Evolutionary conservation across 2,888 invertebrate species (phyloP), one percentile per base, ranked within the genome.

Genomic region (Ochropacha duplaris): DNA sequence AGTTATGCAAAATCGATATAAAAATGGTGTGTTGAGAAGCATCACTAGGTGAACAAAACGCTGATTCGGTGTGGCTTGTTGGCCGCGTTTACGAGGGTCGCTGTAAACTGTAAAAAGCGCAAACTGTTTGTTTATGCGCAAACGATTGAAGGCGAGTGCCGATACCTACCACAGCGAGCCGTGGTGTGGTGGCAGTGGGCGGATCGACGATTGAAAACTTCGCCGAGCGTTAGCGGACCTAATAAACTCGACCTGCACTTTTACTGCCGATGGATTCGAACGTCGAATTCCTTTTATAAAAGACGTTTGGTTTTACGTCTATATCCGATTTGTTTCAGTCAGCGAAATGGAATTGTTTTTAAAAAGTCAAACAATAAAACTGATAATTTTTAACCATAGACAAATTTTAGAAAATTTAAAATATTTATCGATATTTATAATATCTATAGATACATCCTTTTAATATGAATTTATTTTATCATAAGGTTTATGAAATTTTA

Each of bases 71-170:
- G 81, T 71, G 81, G 81, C 86, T 80, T 86, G 89, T 86, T 76
- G 83, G 80, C 82, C 83, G 75, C 84, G 81, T 91, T 92, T 91
- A 90, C 88, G 90, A 86, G 83, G 85, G 85, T 83, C 82, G 87
- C 87, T 90, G 88, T 88, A 86, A 88, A 88, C 74, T 87, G 87
- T 87, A 90, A 89, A 89, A 90, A 88, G 85, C 83, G 86, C 86
- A 86, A 90, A 90, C 85, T 84, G 88, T 89, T 90, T 90, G 89
- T 91, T 90, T 91, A 90, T 88, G 88, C 87, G 82, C 81, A 74
- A 74, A 73, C 76, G 75, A 74, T 71, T 74, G 75, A 72, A 68
- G 68, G 70, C 68, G 69, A 58, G 19, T 5, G 44, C 44, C 44
- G 44, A 44, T 44, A 44, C 44, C n/a, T n/a, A n/a, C n/a, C n/a